Percentiles rank a stretch among this genome's conserved stretches.
Conservation (phyloP, 2,113 vertebrate species). For the Gopherus evgoodei region DNA sequence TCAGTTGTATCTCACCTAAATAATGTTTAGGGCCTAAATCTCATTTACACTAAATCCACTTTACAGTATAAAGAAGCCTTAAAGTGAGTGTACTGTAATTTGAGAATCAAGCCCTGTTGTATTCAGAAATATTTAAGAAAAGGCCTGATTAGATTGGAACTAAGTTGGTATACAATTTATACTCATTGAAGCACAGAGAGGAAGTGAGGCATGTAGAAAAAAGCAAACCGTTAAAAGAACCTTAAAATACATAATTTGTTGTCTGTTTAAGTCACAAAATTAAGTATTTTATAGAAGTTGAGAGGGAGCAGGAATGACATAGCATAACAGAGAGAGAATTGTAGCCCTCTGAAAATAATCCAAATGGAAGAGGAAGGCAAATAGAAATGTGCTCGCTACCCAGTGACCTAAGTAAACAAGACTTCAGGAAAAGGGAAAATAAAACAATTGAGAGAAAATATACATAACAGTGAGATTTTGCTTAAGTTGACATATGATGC, state of each 20-base stretch:
- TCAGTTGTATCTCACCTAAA: not conserved
- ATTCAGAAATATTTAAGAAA: not conserved
- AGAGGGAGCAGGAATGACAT: not conserved
- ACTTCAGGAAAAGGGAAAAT: not conserved
- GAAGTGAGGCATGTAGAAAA: not conserved
- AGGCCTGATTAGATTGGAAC: not conserved
- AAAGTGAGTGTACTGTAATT: constrained; percentile 37
- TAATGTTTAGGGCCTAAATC: not conserved
- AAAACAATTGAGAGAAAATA: not conserved
- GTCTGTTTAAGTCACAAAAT: not conserved
- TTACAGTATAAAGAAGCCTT: not conserved
- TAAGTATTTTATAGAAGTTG: not conserved
- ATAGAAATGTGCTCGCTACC: not conserved
- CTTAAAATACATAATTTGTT: not conserved
- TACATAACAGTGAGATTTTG: not conserved
- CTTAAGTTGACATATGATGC: too few species aligned
- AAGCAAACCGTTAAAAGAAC: not conserved
- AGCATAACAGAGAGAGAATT: not conserved
- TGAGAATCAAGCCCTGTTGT: not conserved
- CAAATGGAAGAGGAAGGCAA: not conserved
- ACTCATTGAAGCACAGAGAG: not conserved
- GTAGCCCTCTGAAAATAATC: not conserved
- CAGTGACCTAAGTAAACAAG: not conserved
- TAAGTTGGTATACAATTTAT: not conserved
- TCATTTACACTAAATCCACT: not conserved